Evolutionary conservation across 2,888 invertebrate species (phyloP).

Genomic region (Pedicia rivosa): DNA sequence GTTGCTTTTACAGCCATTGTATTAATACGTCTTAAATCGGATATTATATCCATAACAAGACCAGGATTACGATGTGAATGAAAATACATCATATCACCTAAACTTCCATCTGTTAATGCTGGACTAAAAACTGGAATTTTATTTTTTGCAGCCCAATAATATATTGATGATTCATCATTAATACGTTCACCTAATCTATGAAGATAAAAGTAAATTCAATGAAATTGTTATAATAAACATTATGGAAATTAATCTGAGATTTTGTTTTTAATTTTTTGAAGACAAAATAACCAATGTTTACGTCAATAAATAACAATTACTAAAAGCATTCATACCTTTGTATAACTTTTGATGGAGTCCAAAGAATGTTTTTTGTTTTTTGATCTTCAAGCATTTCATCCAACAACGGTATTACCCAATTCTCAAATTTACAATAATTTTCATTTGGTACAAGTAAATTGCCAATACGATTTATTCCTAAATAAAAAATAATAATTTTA

Average conservation of each 20-base stretch:
- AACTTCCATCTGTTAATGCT: constrained; percentile 92
- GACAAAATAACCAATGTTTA: too few species aligned
- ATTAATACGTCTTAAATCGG: constrained; percentile 80
- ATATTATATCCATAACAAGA: constrained; percentile 79
- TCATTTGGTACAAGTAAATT: constrained; percentile 95
- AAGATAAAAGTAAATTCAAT: constrained; percentile 19
- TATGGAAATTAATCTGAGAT: not conserved
- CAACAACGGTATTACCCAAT: constrained; percentile 85
- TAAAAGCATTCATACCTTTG: constrained; percentile 16
- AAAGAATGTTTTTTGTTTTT: constrained; percentile 48
- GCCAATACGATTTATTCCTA: constrained; percentile 66
- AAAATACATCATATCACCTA: constrained; percentile 99
- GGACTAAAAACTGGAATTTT: constrained; percentile 96
- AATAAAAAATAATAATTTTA: too few species aligned
- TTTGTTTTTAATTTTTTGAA: too few species aligned
- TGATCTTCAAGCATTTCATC: constrained; percentile 86
- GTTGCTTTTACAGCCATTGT: constrained; percentile 85
- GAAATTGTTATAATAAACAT: not conserved
- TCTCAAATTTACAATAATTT: constrained; percentile 95
- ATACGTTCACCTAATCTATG: constrained; percentile 76
- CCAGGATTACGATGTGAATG: constrained; percentile 91
- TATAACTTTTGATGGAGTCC: constrained; percentile 88
- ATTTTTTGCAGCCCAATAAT: constrained; percentile 93
- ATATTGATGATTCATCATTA: constrained; percentile 78
- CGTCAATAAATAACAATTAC: not conserved